Percentiles rank a stretch among this genome's conserved stretches.
phyloP scores from a whole-genome alignment of 2,797 vertebrate species.

The Malacoctenus gilli region DNA sequence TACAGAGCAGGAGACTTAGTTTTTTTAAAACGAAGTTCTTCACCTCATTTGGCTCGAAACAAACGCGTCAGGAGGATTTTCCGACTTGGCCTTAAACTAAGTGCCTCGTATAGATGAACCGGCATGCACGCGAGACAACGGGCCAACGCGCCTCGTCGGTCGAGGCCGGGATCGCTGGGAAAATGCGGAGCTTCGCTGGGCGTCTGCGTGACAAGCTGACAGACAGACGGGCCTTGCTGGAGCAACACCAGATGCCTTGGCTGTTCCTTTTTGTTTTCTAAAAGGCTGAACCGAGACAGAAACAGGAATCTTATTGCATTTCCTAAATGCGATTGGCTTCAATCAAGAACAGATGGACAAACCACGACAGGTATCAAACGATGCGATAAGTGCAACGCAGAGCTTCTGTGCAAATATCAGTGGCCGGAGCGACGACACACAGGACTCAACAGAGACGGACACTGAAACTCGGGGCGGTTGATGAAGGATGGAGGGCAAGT shows the following conservation, averaged over 20 bases:
- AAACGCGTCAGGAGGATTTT: too few species aligned
- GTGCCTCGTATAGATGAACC: slow-evolving; percentile 30
- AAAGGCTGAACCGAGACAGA: slow-evolving; percentile 44
- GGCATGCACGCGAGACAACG: slow-evolving; percentile 41
- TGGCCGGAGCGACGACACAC: too few species aligned
- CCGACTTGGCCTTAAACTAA: too few species aligned
- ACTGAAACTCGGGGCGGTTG: too few species aligned
- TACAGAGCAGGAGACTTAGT: slow-evolving; percentile 1
- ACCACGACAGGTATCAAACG: slow-evolving; percentile 72
- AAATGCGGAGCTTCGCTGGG: slow-evolving; percentile 37
- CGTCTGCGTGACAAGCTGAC: slow-evolving; percentile 33
- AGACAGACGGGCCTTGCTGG: slow-evolving; percentile 62
- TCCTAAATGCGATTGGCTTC: slow-evolving; percentile 76
- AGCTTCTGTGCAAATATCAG: slow-evolving; percentile 56
- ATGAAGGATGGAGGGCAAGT: too few species aligned
- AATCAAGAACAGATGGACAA: slow-evolving; percentile 72
- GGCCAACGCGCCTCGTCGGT: slow-evolving; percentile 25
- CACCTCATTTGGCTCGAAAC: too few species aligned
- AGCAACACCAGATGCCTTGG: slow-evolving; percentile 76
- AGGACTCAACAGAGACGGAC: too few species aligned
- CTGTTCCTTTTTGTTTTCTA: slow-evolving; percentile 46
- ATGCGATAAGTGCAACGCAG: slow-evolving; percentile 80
- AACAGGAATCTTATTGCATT: slow-evolving; percentile 80
- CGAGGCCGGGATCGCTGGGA: slow-evolving; percentile 41
- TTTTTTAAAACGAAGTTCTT: too few species aligned